Percentiles rank a stretch among this genome's conserved stretches.
Conservation (phyloP, 2,113 vertebrate species). For the Sitta europaea region DNA sequence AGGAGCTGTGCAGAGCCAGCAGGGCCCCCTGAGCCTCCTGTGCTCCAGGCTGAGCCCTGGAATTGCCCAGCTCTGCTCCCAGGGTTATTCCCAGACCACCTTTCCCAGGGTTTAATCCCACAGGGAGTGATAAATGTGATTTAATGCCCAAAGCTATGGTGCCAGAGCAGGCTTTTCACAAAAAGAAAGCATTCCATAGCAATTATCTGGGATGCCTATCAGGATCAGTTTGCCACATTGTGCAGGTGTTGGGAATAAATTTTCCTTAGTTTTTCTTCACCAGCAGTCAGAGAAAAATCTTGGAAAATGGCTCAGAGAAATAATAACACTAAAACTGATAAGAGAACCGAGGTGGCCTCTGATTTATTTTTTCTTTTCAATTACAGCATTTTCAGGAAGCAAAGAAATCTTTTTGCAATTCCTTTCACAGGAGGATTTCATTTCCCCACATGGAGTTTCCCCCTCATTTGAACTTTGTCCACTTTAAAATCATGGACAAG, state of each 20-base stretch:
- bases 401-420: neutral
- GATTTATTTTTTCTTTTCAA: neutral
- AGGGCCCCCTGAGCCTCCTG: neutral
- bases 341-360: neutral
- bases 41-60: neutral
- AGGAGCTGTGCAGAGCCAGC: neutral
- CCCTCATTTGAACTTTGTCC: neutral
- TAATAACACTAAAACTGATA: neutral
- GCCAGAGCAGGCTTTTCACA: neutral
- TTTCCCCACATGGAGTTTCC: neutral
- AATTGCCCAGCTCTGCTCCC: neutral
- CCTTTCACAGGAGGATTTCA: neutral
- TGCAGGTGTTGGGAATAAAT: neutral
- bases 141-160: neutral
- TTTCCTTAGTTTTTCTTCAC: neutral
- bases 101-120: neutral
- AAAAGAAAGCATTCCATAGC: neutral
- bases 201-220: neutral
- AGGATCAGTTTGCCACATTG: neutral
- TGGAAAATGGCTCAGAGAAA: neutral
- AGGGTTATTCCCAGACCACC: fast-evolving
- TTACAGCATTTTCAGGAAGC: neutral
- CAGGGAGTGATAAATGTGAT: neutral
- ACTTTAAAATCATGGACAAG: neutral
- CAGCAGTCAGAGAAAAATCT: neutral